Evolutionary conservation across 2,888 invertebrate species (phyloP).

Genomic region (Troides helena): DNA sequence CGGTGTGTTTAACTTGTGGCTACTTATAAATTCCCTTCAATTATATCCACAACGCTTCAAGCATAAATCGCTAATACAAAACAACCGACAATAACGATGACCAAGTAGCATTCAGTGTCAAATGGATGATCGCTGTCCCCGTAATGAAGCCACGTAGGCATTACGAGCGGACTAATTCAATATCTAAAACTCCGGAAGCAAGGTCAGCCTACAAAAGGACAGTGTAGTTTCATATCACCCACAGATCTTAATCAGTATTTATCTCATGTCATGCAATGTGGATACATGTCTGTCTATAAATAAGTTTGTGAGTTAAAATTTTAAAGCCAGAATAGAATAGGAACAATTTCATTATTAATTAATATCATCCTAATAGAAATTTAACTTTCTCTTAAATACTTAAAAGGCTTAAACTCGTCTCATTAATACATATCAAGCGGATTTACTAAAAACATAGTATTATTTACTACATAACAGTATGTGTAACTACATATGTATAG

Average conservation of each 20-base stretch:
- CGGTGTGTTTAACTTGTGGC: not conserved
- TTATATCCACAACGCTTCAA: conserved; percentile 2
- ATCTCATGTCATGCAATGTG: conserved; percentile 17
- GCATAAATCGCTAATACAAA: conserved; percentile 8
- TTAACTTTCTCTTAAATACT: too few species aligned
- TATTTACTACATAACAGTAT: too few species aligned
- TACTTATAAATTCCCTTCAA: not conserved
- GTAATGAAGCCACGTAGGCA: conserved; percentile 26
- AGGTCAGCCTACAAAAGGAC: conserved; percentile 19
- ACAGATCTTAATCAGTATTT: conserved; percentile 24
- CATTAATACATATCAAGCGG: too few species aligned
- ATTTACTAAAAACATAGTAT: too few species aligned
- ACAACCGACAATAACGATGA: conserved; percentile 12
- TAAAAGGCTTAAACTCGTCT: too few species aligned
- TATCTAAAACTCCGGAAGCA: conserved; percentile 26
- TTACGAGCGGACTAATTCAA: conserved; percentile 24
- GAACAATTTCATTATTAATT: too few species aligned
- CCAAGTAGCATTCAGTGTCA: conserved; percentile 13
- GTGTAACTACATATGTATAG: too few species aligned
- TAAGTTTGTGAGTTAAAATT: conserved; percentile 2
- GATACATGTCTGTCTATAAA: not conserved
- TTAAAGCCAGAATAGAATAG: not conserved
- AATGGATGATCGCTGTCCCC: conserved; percentile 15
- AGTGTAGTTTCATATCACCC: conserved; percentile 10
- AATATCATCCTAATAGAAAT: too few species aligned